Evolutionary conservation across 2,797 vertebrate species (phyloP), one percentile per base, ranked within the genome.

Genomic region (Craterocephalus amniculus): DNA sequence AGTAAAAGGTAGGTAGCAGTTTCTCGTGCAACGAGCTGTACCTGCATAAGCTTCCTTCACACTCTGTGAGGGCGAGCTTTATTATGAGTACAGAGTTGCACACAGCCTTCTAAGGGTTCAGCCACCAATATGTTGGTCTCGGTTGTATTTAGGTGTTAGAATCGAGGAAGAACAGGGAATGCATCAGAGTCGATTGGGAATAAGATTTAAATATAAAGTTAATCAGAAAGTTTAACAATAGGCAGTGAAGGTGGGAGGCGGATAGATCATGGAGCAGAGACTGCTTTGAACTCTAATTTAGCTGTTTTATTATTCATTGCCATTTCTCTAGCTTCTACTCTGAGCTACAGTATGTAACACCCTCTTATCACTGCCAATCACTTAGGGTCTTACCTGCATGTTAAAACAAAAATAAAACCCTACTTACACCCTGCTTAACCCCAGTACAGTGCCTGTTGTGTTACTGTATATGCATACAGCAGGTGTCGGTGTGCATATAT

Each of bases 41-140:
- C 85, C 89, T 90, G 86, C 73, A 63, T 65, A 67, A 83, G 70
- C 74, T 74, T 63, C 14, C 57, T 6, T 27, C 70, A 48, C 51
- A 48, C 2, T 58, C 61, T 27, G 59, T 67, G 70, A 61, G 43
- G 31, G 40, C 0, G 67, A 81, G 82, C 78, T 80, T 81, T 14
- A 43, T 58, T 61, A 70, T 83, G 80, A 88, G 85, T 89, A 84
- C 81, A 72, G 40, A 43, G 65, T 91, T 91, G 87, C 74, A 60
- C 52, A 32, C 76, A 79, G 90, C 88, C 80, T 92, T 93, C 90
- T 92, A 89, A 91, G 88, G 90, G 92, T 92, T 89, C 60, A 57
- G 65, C 67, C 43, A 63, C 61, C 32, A 61, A 20, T 31, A 64
- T 10, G 38, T 45, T 1, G 2, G 34, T 22, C 31, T 8, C 22